These are phyloP conservation scores for Ameiurus melas DNA, from an alignment of 2,113 vertebrate genomes.

Conservation along the genomic window DNA sequence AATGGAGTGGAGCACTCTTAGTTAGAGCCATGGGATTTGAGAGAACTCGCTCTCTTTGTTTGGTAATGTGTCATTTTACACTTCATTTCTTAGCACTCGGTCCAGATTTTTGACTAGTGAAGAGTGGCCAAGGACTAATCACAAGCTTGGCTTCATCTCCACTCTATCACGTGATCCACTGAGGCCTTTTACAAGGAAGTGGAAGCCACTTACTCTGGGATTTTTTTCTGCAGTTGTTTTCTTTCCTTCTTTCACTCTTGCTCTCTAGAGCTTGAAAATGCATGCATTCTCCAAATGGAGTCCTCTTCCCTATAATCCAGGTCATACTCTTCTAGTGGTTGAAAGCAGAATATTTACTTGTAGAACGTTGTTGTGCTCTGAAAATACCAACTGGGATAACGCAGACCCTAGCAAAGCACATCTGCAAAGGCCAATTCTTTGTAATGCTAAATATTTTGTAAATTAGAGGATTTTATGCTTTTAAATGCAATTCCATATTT, in stretches of 20 bases:
- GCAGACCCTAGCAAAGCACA: background rate
- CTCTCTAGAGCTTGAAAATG: slow-evolving; percentile 36
- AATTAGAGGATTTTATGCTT: background rate
- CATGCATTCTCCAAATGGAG: slow-evolving; percentile 37
- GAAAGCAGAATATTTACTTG: slow-evolving; percentile 44
- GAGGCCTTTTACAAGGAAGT: slow-evolving; percentile 38
- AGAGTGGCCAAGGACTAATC: slow-evolving; percentile 46
- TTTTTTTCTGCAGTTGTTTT: background rate
- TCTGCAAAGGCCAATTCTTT: background rate
- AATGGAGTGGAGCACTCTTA: slow-evolving; percentile 21
- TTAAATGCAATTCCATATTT: background rate
- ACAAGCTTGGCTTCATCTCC: slow-evolving; percentile 36
- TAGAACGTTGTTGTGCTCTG: slow-evolving; percentile 7
- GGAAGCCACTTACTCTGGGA: slow-evolving; percentile 17
- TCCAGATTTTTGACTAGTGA: slow-evolving; percentile 42
- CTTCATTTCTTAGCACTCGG: slow-evolving; percentile 36
- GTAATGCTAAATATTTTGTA: background rate
- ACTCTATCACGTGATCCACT: slow-evolving; percentile 17
- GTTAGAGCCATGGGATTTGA: slow-evolving; percentile 34
- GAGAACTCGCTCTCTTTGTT: slow-evolving; percentile 36
- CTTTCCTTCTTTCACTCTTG: background rate
- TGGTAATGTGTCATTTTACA: slow-evolving; percentile 49
- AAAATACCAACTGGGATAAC: background rate
- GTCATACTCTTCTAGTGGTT: slow-evolving; percentile 31
- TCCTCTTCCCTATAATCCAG: slow-evolving; percentile 43